Conservation (phyloP, 1,140 invertebrate genomes). For the Trinorchestia longiramus region DNA sequence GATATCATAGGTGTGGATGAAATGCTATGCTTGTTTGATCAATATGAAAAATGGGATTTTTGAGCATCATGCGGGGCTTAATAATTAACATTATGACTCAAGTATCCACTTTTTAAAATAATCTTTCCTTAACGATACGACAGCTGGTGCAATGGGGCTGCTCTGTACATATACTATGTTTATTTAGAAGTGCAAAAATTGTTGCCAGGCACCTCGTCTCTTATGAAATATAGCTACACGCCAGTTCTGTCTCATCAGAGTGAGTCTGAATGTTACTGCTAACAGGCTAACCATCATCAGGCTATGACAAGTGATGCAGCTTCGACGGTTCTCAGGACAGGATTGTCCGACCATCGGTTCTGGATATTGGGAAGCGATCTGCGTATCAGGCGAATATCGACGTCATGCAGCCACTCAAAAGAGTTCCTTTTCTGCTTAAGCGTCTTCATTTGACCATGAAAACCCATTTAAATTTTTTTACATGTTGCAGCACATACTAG, state of each 20-base stretch:
- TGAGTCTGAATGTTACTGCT: neutral
- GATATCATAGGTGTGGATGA: too few species aligned
- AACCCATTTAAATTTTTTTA: neutral
- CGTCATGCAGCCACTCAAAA: neutral
- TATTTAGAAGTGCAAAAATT: neutral
- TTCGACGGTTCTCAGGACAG: neutral
- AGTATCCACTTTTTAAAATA: too few species aligned
- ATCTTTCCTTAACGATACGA: too few species aligned
- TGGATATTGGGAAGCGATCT: constrained; percentile 29
- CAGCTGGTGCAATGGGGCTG: neutral
- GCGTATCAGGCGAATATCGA: constrained; percentile 16
- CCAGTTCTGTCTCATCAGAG: neutral
- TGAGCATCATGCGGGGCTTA: too few species aligned
- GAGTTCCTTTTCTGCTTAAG: neutral
- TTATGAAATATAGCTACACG: neutral
- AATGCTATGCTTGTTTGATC: too few species aligned
- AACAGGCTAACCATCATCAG: neutral
- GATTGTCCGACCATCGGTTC: constrained; percentile 19
- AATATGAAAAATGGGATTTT: too few species aligned
- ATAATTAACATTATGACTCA: too few species aligned
- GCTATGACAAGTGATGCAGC: neutral
- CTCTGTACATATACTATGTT: neutral
- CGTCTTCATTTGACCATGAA: neutral
- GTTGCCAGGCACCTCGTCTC: neutral
- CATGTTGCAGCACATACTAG: neutral